Conservation (phyloP, 2,113 vertebrate genomes). For the Helogale parvula region DNA sequence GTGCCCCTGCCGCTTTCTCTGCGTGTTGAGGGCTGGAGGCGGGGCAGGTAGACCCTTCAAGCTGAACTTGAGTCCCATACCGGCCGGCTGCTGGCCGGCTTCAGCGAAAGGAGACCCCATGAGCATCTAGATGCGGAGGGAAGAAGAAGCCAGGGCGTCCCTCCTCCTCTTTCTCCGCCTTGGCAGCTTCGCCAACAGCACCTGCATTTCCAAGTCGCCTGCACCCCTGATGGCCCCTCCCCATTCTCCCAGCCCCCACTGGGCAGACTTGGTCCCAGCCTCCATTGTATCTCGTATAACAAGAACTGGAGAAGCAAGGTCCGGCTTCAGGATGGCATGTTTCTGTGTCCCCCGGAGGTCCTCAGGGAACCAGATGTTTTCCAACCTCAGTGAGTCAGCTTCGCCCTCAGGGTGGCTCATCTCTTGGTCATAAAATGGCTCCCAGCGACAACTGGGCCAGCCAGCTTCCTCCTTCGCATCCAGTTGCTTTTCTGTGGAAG, state of each 20-base stretch:
- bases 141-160: neutral
- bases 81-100: neutral
- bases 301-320: neutral
- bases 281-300: neutral
- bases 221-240: fast-evolving
- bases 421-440: neutral
- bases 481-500: neutral
- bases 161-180: neutral
- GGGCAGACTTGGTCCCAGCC: neutral
- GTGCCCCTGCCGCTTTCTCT: neutral
- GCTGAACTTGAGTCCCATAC: neutral
- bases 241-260: neutral
- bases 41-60: neutral
- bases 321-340: neutral
- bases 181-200: neutral
- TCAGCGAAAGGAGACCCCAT: neutral
- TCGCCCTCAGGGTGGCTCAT: neutral
- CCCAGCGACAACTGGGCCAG: neutral
- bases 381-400: neutral
- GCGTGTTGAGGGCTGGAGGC: fast-evolving
- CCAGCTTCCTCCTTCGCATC: neutral
- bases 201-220: neutral
- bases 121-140: neutral
- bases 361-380: neutral
- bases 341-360: neutral